Evolutionary conservation across 2,888 invertebrate species (phyloP).

Genomic region (Drosophila nr. fundita): DNA sequence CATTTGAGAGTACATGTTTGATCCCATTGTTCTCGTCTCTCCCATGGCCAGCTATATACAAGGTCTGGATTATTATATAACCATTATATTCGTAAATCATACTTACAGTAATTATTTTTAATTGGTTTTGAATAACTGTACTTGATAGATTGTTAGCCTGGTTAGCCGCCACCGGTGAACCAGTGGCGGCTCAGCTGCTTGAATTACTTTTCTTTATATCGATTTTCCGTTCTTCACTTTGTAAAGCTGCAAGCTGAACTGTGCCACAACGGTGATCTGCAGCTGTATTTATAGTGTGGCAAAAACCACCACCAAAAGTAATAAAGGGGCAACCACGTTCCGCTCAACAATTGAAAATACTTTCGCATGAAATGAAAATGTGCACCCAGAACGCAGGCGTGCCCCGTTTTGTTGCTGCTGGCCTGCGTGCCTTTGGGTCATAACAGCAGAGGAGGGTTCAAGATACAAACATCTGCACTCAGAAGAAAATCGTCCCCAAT

Average conservation of each 20-base stretch:
- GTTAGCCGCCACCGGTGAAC: constrained; percentile 54
- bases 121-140: constrained; percentile 13
- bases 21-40: not conserved
- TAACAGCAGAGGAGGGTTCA: constrained; percentile 64
- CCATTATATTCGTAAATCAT: not conserved
- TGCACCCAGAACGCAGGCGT: constrained; percentile 69
- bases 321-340: constrained; percentile 17
- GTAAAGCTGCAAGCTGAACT: constrained; percentile 48
- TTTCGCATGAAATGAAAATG: constrained; percentile 68
- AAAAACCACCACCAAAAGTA: constrained; percentile 65
- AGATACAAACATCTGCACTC: constrained; percentile 38
- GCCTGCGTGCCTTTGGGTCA: constrained; percentile 65
- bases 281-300: constrained; percentile 59
- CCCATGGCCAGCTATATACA: constrained; percentile 8
- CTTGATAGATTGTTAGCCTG: not conserved
- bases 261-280: constrained; percentile 53
- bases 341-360: constrained; percentile 62
- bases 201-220: constrained; percentile 4
- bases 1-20: not conserved
- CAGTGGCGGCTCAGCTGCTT: constrained; percentile 56
- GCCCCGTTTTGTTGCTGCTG: constrained; percentile 41
- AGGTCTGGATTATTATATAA: not conserved
- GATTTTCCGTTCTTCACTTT: constrained; percentile 42
- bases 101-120: constrained; percentile 26
- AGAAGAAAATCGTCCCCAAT: not conserved